Percentiles rank a stretch among this genome's conserved stretches.
Conservation (phyloP, 2,797 vertebrate species). For the Trematomus bernacchii region DNA sequence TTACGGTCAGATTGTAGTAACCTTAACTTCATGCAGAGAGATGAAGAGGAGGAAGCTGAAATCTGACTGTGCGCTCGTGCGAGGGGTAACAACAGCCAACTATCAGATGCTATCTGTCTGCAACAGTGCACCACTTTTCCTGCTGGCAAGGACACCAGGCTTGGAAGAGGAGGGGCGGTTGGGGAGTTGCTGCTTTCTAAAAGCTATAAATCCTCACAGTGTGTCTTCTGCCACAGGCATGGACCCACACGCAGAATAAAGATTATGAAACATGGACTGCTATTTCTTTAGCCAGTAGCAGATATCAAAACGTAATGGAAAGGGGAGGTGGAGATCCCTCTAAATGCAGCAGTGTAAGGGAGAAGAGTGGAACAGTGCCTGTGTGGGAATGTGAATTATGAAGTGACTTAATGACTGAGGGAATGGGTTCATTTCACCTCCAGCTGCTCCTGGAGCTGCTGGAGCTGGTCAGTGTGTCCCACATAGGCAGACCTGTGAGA, state of each 20-base stretch:
- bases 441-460: conserved; percentile 25
- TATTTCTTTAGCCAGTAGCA: conserved; percentile 21
- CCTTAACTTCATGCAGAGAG: conserved; percentile 27
- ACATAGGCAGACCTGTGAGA: conserved; percentile 10
- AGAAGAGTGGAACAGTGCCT: background rate
- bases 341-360: conserved; percentile 2
- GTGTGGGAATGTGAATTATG: conserved; percentile 40
- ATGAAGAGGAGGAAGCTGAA: conserved; percentile 34
- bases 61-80: conserved; percentile 39
- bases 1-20: conserved; percentile 36
- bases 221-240: conserved; percentile 44
- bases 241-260: conserved; percentile 28
- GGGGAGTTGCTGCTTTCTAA: conserved; percentile 41
- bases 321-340: background rate
- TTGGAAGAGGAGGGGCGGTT: conserved; percentile 44
- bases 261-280: conserved; percentile 34
- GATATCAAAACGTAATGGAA: conserved; percentile 14
- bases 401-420: conserved; percentile 45
- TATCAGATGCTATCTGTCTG: conserved; percentile 75
- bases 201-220: conserved; percentile 52
- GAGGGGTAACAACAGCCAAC: conserved; percentile 55
- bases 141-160: conserved; percentile 73
- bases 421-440: conserved; percentile 34
- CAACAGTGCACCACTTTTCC: conserved; percentile 78
- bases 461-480: conserved; percentile 1